Percentiles rank a stretch among this genome's conserved stretches.
Conservation (phyloP, 2,888 invertebrate genomes). For the Drosophila mayaguana region DNA sequence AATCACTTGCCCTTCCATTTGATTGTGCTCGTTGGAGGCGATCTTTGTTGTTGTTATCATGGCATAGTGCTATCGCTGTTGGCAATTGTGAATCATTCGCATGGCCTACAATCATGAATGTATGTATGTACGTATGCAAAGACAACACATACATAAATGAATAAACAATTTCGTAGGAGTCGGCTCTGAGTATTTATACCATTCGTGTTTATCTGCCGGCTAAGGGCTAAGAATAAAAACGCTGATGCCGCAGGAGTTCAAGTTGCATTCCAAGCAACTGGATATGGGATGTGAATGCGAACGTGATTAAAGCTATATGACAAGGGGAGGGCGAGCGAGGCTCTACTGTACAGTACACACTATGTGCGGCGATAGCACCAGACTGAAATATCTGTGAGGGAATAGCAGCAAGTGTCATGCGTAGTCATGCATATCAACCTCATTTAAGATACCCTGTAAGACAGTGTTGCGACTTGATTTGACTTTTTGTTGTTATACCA, state of each 20-base stretch:
- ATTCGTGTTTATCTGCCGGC: conserved; percentile 14
- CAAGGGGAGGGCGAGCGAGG: neutral
- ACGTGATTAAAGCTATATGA: neutral
- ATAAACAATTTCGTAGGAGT: neutral
- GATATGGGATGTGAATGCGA: conserved; percentile 19
- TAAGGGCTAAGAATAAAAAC: conserved; percentile 23
- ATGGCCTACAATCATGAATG: neutral
- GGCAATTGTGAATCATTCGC: conserved; percentile 28
- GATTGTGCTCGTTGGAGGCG: conserved; percentile 18
- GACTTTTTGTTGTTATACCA: neutral
- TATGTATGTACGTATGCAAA: neutral
- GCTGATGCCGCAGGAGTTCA: conserved; percentile 38
- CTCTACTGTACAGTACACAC: neutral
- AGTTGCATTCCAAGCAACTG: conserved; percentile 22
- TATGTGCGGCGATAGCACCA: conserved; percentile 2
- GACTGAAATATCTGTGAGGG: neutral
- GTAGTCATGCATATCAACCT: neutral
- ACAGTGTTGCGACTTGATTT: too few species aligned
- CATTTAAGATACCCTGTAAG: neutral
- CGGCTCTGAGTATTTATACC: conserved; percentile 15
- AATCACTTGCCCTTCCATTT: conserved; percentile 39
- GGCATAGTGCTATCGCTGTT: neutral
- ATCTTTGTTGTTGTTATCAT: conserved; percentile 15
- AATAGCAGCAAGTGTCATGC: neutral
- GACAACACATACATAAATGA: neutral